Evolutionary conservation across 2,797 vertebrate genomes (phyloP), one percentile per base, ranked within the genome.

Genomic region (Benthosema pterotum): DNA sequence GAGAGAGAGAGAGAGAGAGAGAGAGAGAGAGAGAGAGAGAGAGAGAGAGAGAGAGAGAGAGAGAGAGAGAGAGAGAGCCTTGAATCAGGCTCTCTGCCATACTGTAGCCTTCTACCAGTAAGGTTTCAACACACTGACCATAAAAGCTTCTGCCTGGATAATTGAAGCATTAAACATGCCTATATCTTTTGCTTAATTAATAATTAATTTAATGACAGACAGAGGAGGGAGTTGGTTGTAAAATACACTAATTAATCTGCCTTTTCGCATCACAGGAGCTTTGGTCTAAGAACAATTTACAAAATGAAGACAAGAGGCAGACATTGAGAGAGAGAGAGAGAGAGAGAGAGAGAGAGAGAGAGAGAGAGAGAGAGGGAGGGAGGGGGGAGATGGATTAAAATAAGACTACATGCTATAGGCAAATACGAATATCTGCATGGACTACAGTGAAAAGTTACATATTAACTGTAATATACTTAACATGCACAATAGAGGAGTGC

Each of bases 161-260:
- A 95, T 94, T 95, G 92, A 95, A 92, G 91, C 91, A 93, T 93
- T 94, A 95, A 95, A 92, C 91, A 93, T 93, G 92, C 91, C 93
- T 94, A 93, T 92, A 93, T 80, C 94, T 93, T 94, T 92, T 92
- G 88, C 92, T 93, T 94, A 92, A 93, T 92, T 95, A 94, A 94
- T 94, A 93, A 94, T 95, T 93, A 92, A 95, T 95, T 93, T 93
- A 94, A 94, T 90, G 93, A 94, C 90, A 90, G 89, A 90, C 92
- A 84, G 84, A 94, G 92, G 90, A 79, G 89, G 82, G 94, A 95
- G 8, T 38, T 38, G 32, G 32, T 38, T 38, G 32, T 38, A 95
- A 85, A 55, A 96, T 93, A 80, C 88, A 87, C 91, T 93, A 95
- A 96, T 96, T 94, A 95, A 95, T 92, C 75, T 48, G 83, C 17